These are phyloP conservation scores for Nesoenas mayeri DNA, from an alignment of 2,113 vertebrate genomes.

Conservation along the genomic window DNA sequence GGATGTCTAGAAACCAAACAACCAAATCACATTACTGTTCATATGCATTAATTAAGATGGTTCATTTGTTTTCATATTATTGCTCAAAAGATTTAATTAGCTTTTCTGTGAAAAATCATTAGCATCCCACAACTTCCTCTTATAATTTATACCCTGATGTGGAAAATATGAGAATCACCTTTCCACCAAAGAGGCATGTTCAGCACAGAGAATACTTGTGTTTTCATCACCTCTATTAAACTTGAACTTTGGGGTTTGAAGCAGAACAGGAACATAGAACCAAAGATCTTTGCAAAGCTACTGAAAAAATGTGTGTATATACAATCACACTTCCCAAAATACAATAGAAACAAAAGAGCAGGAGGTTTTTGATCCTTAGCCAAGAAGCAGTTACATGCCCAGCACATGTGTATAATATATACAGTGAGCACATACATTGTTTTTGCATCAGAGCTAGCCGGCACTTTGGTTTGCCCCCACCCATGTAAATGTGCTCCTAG, in stretches of 20 bases:
- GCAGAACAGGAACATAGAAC: background rate
- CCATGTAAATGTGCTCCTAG: fast-evolving
- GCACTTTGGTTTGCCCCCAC: background rate
- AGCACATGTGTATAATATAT: fast-evolving
- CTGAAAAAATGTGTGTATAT: background rate
- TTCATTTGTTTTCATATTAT: background rate
- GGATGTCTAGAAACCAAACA: background rate
- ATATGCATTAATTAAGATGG: background rate
- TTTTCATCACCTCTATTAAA: background rate
- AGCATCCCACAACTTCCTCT: background rate
- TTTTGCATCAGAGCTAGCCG: background rate
- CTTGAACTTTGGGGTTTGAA: background rate
- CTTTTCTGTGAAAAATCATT: background rate
- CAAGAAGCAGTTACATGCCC: background rate
- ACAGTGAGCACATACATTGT: fast-evolving
- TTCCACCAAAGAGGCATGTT: background rate
- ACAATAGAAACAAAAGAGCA: background rate
- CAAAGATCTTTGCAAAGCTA: background rate
- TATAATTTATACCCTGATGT: background rate
- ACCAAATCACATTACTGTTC: background rate
- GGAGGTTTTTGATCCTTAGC: background rate
- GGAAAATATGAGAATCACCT: background rate
- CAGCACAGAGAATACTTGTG: background rate
- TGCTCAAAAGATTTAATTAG: background rate
- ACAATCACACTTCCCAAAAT: background rate